Base-by-base conservation (phyloP, 2,113 vertebrate species). In the Rynchops niger region DNA sequence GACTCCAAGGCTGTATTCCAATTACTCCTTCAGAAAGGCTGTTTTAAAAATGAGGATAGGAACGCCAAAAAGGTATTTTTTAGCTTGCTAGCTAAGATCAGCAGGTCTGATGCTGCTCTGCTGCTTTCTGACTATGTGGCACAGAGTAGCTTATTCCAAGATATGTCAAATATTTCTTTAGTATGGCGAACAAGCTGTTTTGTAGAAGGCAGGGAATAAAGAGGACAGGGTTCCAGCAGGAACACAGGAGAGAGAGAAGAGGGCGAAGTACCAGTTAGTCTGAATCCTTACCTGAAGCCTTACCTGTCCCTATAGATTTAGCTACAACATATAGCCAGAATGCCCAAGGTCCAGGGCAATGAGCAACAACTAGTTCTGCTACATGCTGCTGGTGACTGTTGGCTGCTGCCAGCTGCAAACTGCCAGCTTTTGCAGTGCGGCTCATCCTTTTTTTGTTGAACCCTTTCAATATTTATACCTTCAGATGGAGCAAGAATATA, bases 341-440 rank as follows among this genome's bases (percentile, higher is more conserved):
- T 1, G 1, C 4, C 34, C 9, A 22, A 47, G 19, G 13, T 42
- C 20, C 7, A 14, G 52, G 12, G 17, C 63, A 66, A 1, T 11
- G 23, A 66, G 19, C 10, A 78, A 15, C 52, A 85, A 9, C 18
- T 67, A 42, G 16, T 58, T 42, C 14, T 36, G 17, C 18, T 27
- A 11, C 4, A 2, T 19, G 26, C n/a, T 88, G 5, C 25, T 82
- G 23, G 14, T 16, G 61, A 50, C 20, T 38, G 9, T 47, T 42
- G 56, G 16, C n/a, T 84, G 43, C 50, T 79, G 29, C 27, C 25
- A 32, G 14, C 61, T 77, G 52, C 36, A 16, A 45, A 4, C 36
- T 66, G 14, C 25, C 29, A 26, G 11, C 36, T 80, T 74, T 62
- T 36, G 5, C 8, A 43, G 22, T 53, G 27, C 19, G 89, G 30